Evolutionary conservation across 2,113 vertebrate genomes (phyloP).

Genomic region (Nymphicus hollandicus): DNA sequence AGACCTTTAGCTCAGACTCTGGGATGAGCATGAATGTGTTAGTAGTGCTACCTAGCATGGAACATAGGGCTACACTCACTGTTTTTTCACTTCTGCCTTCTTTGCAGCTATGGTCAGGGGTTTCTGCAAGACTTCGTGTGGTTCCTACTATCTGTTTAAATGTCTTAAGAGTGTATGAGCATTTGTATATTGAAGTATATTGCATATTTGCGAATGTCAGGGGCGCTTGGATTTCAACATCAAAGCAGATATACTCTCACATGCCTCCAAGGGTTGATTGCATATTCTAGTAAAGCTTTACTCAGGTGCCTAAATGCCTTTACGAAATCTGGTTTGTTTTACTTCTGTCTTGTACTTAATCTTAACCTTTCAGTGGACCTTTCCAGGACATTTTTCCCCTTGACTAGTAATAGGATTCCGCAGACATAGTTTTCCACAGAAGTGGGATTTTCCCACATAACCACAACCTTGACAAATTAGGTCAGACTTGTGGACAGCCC

Average conservation of each 20-base stretch:
- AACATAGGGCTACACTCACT: not conserved
- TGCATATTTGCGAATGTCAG: not conserved
- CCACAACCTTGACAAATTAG: not conserved
- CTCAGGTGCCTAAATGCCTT: not conserved
- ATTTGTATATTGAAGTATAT: not conserved
- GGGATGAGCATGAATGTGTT: not conserved
- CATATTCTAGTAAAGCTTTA: not conserved
- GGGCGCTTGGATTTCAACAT: not conserved
- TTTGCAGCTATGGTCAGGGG: not conserved
- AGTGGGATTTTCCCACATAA: not conserved
- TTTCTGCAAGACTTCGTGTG: not conserved
- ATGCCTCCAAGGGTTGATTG: not conserved
- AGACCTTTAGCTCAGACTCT: not conserved
- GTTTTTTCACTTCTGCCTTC: not conserved
- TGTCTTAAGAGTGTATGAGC: rapidly evolving
- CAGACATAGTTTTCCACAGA: not conserved
- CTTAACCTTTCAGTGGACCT: not conserved
- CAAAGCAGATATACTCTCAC: not conserved
- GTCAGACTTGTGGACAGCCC: not conserved
- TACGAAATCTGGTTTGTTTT: not conserved
- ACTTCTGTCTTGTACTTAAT: not conserved
- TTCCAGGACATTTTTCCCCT: not conserved
- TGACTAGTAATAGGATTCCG: not conserved
- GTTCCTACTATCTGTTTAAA: not conserved
- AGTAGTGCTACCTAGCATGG: too few relatives aligned